Base-by-base conservation (phyloP, 1,140 invertebrate species). In the Pteromalus puparum region DNA sequence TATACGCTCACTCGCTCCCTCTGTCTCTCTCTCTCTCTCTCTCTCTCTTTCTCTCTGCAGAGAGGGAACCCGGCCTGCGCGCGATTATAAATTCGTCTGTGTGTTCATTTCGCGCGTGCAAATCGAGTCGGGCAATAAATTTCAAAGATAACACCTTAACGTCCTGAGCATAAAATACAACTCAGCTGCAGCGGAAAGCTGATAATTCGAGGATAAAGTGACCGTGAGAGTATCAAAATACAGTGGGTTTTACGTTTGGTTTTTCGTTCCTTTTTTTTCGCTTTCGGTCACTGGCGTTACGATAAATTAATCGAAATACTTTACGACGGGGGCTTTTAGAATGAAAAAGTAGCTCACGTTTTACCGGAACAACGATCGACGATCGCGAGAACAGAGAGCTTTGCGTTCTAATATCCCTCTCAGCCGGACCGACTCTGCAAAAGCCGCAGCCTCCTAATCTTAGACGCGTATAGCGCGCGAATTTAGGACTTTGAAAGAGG, bases 111-210 rank as follows among this genome's bases (percentile, higher is more conserved):
- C 34, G 67, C 48, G 67, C 28, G 15, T 28, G 65, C 38, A 38
- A 75, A 82, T 75, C 70, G 48, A 75, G 81, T 24, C n/a, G 12
- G 53, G 61, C 61, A 76, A 82, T 82, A 82, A 76, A 82, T 82
- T 76, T 38, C 38, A 18, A 24, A 75, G 81, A 82, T 82, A 82
- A 82, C 34, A 38, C 61, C 46, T 82, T 67, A 48, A 42, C 73
- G 30, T 68, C 24, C 21, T 38, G 24, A 10, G 34, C 38, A 38
- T 82, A 75, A 75, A 74, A 26, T 65, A 82, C 72, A 75, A 75
- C 42, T 75, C 81, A 65, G 38, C 26, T 75, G 30, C 30, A 30
- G 48, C 48, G 15, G 46, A 9, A 75, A 65, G 72, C 53, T 82
- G 48, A 82, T 82, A 82, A 82, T 82, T n/a, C 13, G 30, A 30